phyloP scores from a whole-genome alignment of 2,888 invertebrate genomes.

The Drosophila pseudotakahashii region DNA sequence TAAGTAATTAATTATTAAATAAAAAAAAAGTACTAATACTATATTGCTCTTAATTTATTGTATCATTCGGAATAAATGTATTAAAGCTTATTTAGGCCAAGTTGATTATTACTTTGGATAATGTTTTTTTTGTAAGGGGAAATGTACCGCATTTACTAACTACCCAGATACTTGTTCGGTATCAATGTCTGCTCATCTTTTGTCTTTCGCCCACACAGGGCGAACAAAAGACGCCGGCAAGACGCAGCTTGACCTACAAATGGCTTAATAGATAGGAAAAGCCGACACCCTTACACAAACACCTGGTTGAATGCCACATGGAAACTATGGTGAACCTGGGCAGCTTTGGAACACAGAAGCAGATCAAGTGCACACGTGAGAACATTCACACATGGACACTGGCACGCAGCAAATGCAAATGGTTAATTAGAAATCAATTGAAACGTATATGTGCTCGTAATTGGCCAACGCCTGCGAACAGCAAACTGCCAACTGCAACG shows the following conservation, averaged over 20 bases:
- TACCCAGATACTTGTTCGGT: not conserved
- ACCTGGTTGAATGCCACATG: constrained; percentile 9
- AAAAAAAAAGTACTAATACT: no score
- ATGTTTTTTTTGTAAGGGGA: not conserved
- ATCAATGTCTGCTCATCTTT: constrained; percentile 19
- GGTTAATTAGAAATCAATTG: constrained; percentile 75
- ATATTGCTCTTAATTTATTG: no score
- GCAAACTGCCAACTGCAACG: constrained; percentile 25
- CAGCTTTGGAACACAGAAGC: constrained; percentile 48
- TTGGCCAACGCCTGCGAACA: constrained; percentile 39
- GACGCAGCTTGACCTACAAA: constrained; percentile 69
- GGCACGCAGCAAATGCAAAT: constrained; percentile 40
- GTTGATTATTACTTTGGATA: not conserved
- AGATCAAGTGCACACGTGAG: constrained; percentile 63
- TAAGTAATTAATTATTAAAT: no score
- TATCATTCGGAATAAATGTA: no score
- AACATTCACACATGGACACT: constrained; percentile 26
- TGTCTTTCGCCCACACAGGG: constrained; percentile 12
- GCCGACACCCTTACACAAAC: constrained; percentile 10
- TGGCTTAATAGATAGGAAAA: constrained; percentile 12
- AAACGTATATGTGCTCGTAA: constrained; percentile 55
- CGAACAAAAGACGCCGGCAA: constrained; percentile 32
- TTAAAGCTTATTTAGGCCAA: no score
- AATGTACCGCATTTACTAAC: not conserved
- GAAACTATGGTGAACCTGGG: not conserved